Conservation (phyloP, 2,113 vertebrate species). For the Carassius gibelio region DNA sequence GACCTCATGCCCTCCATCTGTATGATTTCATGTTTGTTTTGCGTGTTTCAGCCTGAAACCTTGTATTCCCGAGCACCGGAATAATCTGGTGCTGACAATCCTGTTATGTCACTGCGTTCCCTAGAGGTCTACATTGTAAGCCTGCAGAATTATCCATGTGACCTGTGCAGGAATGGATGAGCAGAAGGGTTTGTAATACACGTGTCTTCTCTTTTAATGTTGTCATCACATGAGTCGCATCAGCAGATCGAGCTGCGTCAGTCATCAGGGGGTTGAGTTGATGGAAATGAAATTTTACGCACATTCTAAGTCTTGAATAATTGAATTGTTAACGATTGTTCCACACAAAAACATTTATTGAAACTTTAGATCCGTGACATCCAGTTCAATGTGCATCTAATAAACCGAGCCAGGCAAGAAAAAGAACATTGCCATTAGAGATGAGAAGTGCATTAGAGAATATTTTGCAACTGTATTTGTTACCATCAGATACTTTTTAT, state of each 20-base stretch:
- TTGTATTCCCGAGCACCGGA: background rate
- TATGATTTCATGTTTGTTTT: conserved; percentile 26
- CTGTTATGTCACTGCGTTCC: conserved; percentile 62
- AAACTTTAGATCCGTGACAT: background rate
- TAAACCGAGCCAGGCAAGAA: background rate
- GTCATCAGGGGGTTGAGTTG: background rate
- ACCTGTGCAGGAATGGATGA: conserved; percentile 14
- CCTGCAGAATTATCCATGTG: conserved; percentile 59
- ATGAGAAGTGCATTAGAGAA: background rate
- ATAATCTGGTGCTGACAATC: conserved; percentile 60
- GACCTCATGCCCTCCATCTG: background rate
- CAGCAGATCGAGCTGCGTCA: conserved; percentile 2
- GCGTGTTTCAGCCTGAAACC: conserved; percentile 7
- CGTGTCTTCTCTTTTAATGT: background rate
- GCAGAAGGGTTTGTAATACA: background rate
- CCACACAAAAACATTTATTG: background rate
- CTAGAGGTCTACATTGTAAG: conserved; percentile 49
- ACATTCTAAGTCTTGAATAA: background rate
- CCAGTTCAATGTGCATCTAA: background rate
- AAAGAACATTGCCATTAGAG: background rate
- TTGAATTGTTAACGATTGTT: background rate
- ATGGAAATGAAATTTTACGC: background rate
- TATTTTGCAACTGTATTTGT: background rate
- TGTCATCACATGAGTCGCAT: background rate
- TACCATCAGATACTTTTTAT: background rate